Evolutionary conservation across 2,888 invertebrate species (phyloP).

Genomic region (Yponomeuta sedellus): DNA sequence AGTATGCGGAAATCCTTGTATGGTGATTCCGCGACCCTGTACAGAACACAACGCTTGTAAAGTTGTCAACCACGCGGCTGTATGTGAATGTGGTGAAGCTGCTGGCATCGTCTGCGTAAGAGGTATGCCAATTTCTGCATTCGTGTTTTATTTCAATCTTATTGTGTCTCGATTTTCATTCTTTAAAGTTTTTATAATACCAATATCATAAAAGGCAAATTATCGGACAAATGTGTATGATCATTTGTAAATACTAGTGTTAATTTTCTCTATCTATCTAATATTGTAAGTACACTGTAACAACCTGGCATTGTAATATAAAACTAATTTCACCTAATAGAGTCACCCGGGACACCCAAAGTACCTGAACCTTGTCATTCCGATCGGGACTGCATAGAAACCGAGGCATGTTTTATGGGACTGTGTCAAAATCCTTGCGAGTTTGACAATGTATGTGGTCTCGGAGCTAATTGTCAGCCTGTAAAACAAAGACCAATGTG

Average conservation of each 20-base stretch:
- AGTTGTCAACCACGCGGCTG: conserved; percentile 78
- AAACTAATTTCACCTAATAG: conserved; percentile 68
- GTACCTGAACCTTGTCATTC: conserved; percentile 87
- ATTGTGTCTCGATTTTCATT: conserved; percentile 8
- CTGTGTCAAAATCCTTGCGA: conserved; percentile 90
- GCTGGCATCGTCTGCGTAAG: conserved; percentile 77
- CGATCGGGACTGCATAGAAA: conserved; percentile 89
- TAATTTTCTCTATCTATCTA: conserved; percentile 4
- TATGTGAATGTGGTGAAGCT: conserved; percentile 79
- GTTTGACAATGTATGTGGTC: conserved; percentile 85
- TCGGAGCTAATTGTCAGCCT: conserved; percentile 85
- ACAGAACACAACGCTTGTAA: conserved; percentile 78
- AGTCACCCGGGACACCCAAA: conserved; percentile 82
- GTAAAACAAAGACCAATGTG: conserved; percentile 90
- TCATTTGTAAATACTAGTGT: conserved; percentile 14
- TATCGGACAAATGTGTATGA: conserved; percentile 66
- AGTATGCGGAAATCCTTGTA: conserved; percentile 80
- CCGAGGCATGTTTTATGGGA: conserved; percentile 89
- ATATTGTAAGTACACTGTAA: conserved; percentile 33
- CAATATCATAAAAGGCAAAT: conserved; percentile 31
- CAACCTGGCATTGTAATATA: conserved; percentile 30
- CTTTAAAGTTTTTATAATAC: conserved; percentile 18
- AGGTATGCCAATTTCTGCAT: conserved; percentile 70
- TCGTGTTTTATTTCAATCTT: conserved; percentile 11
- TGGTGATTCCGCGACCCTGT: conserved; percentile 66